Evolutionary conservation across 2,113 vertebrate genomes (phyloP), one percentile per base, ranked within the genome.

Genomic region (Myiopsitta monachus): DNA sequence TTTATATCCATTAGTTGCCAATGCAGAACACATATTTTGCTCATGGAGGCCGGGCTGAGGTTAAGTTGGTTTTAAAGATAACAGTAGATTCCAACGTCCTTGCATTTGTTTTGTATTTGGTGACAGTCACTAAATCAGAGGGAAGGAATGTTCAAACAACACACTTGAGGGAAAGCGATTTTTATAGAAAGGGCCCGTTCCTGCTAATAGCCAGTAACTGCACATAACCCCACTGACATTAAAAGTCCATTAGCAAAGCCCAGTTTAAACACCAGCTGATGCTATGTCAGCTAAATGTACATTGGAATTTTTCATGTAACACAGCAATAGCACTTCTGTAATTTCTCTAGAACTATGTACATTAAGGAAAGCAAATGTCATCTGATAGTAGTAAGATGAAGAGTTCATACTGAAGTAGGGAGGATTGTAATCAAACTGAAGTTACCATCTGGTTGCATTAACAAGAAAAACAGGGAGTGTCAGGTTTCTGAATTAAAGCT

Each of bases 161-260:
- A 96, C 97, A 98, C 96, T 98, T 94, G 97, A 98, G 96, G 97
- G 98, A 97, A 98, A 97, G 97, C 94, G 94, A 95, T 97, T 98
- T 98, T 98, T 98, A 95, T 95, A 97, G 97, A 97, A 98, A 98
- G 97, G 95, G 90, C 79, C 95, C 90, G 92, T 98, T 97, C 96
- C 96, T 97, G 94, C 97, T 98, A 98, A 98, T 98, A 98, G 97
- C 97, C 96, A 96, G 97, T 97, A 98, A 98, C 98, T 98, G 97
- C 96, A 94, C 95, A 83, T 97, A 98, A 98, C 98, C 98, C 97
- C 92, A 47, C 87, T 98, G 97, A 98, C 98, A 98, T 99, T 99
- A 98, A 98, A 98, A 99, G 98, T 97, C 98, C 98, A 99, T 99
- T 99, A 99, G 98, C 98, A 98, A 98, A 98, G 97, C 97, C 98